These are phyloP conservation scores for Perithous albicinctus DNA, from an alignment of 2,888 invertebrate species.

Conservation along the genomic window DNA sequence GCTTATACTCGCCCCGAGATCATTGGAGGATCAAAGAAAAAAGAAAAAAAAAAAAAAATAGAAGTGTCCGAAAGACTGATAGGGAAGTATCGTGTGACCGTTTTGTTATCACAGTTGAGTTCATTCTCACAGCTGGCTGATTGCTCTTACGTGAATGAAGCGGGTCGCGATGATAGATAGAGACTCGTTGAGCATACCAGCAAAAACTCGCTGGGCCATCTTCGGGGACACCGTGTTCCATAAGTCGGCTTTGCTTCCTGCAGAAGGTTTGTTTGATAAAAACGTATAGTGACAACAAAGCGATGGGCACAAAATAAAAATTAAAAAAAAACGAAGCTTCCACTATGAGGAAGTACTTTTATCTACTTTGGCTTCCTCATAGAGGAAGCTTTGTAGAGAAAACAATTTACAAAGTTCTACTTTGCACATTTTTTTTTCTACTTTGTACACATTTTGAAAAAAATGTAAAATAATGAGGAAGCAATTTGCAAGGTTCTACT, in stretches of 20 bases:
- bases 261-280: slow-evolving; percentile 68
- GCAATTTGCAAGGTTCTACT: no score
- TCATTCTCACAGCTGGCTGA: neutral
- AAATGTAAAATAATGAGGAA: no score
- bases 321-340: neutral
- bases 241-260: slow-evolving; percentile 92
- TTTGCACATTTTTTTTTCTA: no score
- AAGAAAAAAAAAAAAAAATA: no score
- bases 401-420: no score
- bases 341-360: no score
- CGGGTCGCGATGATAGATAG: slow-evolving; percentile 92
- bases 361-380: no score
- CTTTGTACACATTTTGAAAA: no score
- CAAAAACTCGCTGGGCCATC: slow-evolving; percentile 94
- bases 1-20: neutral
- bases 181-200: slow-evolving; percentile 94
- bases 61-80: slow-evolving; percentile 18
- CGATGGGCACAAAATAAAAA: neutral
- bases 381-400: no score
- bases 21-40: neutral
- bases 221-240: slow-evolving; percentile 96
- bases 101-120: neutral
- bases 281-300: neutral
- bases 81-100: neutral
- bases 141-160: slow-evolving; percentile 89